Conservation (phyloP, 2,113 vertebrate genomes). For the Ifrita kowaldi region DNA sequence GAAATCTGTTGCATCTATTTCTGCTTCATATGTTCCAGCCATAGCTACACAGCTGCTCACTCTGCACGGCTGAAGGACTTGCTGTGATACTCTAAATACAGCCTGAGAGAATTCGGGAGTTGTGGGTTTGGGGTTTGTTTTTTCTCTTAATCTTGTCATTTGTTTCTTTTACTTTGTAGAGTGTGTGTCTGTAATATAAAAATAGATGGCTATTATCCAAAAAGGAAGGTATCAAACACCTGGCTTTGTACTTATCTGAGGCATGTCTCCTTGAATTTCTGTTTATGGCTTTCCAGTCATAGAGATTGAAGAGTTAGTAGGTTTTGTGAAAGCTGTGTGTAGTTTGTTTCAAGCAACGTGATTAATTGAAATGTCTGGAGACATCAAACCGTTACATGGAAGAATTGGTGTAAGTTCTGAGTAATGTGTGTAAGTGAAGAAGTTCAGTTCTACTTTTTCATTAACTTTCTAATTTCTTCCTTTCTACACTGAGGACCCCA, state of each 20-base stretch:
- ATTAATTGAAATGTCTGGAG: not conserved
- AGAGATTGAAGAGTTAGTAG: not conserved
- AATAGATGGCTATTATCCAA: not conserved
- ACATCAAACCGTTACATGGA: not conserved
- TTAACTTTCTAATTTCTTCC: not conserved
- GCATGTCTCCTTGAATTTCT: not conserved
- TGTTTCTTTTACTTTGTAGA: not conserved
- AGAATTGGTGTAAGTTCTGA: not conserved
- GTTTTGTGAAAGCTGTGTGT: not conserved
- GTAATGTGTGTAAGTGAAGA: not conserved
- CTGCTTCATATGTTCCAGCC: not conserved
- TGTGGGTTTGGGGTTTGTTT: not conserved
- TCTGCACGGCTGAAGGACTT: not conserved
- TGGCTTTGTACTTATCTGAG: not conserved
- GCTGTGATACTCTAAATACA: not conserved
- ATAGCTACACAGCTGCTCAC: not conserved
- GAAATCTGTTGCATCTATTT: not conserved
- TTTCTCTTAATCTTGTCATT: not conserved
- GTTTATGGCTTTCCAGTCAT: not conserved
- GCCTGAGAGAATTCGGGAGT: not conserved
- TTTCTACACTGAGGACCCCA: not conserved
- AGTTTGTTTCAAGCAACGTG: not conserved
- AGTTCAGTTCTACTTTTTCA: not conserved
- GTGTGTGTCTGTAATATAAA: not conserved
- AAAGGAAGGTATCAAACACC: not conserved